Conservation (phyloP, 2,113 vertebrate species). For the Syrrhaptes paradoxus region DNA sequence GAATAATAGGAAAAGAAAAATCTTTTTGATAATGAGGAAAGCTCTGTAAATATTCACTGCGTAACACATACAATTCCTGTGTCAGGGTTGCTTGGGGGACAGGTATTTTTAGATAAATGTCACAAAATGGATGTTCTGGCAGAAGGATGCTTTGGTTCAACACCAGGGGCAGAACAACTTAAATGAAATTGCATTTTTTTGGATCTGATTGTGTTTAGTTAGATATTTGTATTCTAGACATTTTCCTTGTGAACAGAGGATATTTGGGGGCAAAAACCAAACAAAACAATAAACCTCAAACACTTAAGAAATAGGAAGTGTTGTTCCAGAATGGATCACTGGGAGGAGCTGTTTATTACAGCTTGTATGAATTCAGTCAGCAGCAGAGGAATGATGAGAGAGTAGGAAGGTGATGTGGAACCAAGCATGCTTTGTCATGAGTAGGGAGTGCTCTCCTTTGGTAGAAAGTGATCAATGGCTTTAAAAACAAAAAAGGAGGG, state of each 20-base stretch:
- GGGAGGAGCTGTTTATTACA: neutral
- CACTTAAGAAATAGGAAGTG: neutral
- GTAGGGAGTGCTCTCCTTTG: neutral
- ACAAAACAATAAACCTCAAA: neutral
- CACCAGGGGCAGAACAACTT: neutral
- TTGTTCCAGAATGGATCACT: neutral
- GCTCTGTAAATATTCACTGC: neutral
- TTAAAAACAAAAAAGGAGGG: neutral
- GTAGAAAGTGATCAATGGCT: neutral
- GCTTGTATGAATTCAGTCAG: neutral
- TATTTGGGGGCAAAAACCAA: neutral
- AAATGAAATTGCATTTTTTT: neutral
- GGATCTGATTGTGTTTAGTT: neutral
- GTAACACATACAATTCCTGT: accelerated
- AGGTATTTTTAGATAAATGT: neutral
- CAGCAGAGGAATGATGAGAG: neutral
- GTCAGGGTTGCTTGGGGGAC: neutral
- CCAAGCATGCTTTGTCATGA: neutral
- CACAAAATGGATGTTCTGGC: neutral
- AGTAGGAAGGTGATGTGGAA: neutral
- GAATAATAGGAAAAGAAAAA: neutral
- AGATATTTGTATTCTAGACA: neutral
- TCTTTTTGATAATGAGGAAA: neutral
- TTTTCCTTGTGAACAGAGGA: neutral
- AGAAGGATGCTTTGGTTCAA: neutral